These are phyloP conservation scores for Rhyacophila evoluta DNA, from an alignment of 2,888 invertebrate genomes.

Conservation along the genomic window DNA sequence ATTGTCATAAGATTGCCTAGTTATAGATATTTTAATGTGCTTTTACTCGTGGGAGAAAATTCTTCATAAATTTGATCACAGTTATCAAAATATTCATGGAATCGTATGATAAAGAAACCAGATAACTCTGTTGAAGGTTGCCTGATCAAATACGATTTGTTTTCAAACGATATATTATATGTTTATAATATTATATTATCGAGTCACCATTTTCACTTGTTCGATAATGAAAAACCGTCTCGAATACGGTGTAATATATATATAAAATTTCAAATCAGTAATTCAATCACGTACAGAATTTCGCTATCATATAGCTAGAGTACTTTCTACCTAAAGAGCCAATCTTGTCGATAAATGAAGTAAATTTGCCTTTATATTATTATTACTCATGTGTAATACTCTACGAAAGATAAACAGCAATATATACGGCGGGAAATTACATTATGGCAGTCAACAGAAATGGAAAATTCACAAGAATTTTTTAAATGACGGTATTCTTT, in stretches of 20 bases:
- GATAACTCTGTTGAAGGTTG: no score
- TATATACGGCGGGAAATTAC: neutral
- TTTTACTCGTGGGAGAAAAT: no score
- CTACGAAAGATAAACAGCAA: slow-evolving; percentile 9
- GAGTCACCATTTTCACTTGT: neutral
- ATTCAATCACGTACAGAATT: neutral
- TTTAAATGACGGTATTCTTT: no score
- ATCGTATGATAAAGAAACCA: no score
- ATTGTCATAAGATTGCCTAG: no score
- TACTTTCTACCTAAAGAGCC: neutral
- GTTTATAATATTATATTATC: neutral
- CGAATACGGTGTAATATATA: neutral
- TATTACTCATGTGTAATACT: neutral
- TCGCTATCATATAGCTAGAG: neutral
- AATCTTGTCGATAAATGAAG: slow-evolving; percentile 6
- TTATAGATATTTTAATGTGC: no score
- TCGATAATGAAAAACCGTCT: neutral
- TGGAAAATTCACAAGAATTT: neutral
- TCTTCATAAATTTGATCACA: no score
- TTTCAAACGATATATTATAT: no score
- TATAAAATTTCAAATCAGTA: neutral
- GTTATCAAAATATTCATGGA: no score
- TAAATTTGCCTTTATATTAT: neutral
- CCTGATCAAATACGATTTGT: no score
- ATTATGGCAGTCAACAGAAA: neutral